Conservation (phyloP, 2,888 invertebrate species). For the Ophion ellenae region DNA sequence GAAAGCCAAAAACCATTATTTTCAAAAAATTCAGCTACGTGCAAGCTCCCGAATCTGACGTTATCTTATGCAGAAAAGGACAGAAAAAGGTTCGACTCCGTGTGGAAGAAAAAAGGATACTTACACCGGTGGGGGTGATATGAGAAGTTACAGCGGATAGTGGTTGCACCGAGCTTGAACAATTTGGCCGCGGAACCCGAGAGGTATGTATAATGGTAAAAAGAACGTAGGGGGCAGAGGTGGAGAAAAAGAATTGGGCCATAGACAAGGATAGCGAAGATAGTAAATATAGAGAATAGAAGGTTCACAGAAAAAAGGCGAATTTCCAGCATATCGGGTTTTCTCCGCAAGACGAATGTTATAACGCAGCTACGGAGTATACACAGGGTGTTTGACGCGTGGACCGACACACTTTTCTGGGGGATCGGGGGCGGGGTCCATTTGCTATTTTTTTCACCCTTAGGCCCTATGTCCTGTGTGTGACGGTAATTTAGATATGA, state of each 20-base stretch:
- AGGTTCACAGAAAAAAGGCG: slow-evolving; percentile 19
- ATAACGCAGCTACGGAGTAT: slow-evolving; percentile 27
- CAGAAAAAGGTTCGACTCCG: neutral
- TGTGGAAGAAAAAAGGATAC: neutral
- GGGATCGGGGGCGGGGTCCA: no score
- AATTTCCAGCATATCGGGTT: slow-evolving; percentile 50
- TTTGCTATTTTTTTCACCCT: no score
- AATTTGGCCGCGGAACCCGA: slow-evolving; percentile 41
- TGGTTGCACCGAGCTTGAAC: slow-evolving; percentile 30
- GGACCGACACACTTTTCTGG: no score
- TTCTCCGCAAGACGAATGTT: slow-evolving; percentile 28
- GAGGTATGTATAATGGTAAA: neutral
- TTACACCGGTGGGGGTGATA: neutral
- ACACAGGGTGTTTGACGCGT: no score
- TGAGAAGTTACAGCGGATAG: slow-evolving; percentile 16
- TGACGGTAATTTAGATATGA: no score
- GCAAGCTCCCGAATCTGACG: no score
- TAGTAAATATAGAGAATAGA: slow-evolving; percentile 25
- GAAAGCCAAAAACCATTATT: no score
- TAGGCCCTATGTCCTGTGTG: no score
- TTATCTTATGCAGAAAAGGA: no score
- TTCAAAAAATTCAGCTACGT: no score
- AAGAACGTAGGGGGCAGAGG: neutral
- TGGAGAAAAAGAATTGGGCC: neutral
- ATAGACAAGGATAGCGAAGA: neutral